phyloP scores from a whole-genome alignment of 2,888 invertebrate genomes.

The Notocelia uddmanniana region DNA sequence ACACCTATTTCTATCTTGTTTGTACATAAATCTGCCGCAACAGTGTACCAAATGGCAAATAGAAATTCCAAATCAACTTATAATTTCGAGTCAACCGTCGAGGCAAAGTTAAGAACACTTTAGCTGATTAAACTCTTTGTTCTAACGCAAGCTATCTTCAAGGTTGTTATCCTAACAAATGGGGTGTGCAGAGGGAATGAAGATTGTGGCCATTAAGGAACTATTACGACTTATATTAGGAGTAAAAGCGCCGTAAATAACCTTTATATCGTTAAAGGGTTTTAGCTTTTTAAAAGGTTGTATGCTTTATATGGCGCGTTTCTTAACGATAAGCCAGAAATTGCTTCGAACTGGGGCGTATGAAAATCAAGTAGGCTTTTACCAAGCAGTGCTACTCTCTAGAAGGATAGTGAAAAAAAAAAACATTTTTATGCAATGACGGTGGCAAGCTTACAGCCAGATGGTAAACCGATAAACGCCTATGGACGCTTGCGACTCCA shows the following conservation, averaged over 20 bases:
- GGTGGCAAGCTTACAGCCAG: too few relatives aligned
- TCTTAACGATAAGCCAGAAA: too few relatives aligned
- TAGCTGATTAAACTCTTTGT: slow-evolving; percentile 38
- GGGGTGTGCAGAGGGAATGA: slow-evolving; percentile 36
- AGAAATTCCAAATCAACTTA: background rate
- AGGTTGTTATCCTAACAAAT: slow-evolving; percentile 36
- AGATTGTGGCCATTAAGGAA: slow-evolving; percentile 37
- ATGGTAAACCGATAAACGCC: too few relatives aligned
- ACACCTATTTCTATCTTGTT: too few relatives aligned
- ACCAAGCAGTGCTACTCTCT: too few relatives aligned
- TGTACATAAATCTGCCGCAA: too few relatives aligned
- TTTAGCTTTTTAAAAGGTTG: slow-evolving; percentile 18
- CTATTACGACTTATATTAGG: slow-evolving; percentile 35
- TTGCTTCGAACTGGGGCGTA: too few relatives aligned
- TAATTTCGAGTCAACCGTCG: slow-evolving; percentile 7
- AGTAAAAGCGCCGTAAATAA: slow-evolving; percentile 31
- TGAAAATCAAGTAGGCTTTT: too few relatives aligned
- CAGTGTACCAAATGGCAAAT: too few relatives aligned
- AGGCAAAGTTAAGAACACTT: slow-evolving; percentile 25
- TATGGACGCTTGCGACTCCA: too few relatives aligned
- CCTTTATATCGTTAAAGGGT: slow-evolving; percentile 23
- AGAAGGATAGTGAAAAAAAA: too few relatives aligned
- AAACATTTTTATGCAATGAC: too few relatives aligned
- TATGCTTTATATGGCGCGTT: background rate
- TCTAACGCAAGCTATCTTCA: slow-evolving; percentile 12